Base-by-base conservation (phyloP, 1,140 invertebrate species). In the Physella acuta region DNA sequence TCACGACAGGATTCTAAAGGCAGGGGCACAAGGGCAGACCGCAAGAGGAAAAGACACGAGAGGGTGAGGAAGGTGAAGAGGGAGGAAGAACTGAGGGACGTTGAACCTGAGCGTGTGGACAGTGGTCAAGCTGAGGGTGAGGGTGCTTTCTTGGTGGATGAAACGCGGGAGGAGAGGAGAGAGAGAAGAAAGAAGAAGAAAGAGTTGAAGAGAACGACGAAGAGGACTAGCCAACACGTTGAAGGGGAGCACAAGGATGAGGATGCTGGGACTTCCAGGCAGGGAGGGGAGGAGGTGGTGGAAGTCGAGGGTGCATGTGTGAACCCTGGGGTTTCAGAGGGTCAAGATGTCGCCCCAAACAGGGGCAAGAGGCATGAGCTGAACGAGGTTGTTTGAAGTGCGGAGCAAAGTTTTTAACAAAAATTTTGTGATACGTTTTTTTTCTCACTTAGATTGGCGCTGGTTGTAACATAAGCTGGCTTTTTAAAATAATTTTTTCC, bases 141-240 rank as follows among this genome's bases (percentile, higher is more conserved):
- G 44, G 39, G 20, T 17, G 63, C 66, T 30, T 11, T 14, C n/a
- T 17, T 4, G n/a, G 31, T 51, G 8, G 16, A 37, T 51, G 30
- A 64, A 14, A 52, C 58, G 26, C 34, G 36, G 17, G 31, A 28
- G 11, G 62, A 24, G 30, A 26, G 52, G 14, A 33, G 31, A 8
- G 59, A 60, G 37, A 58, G 60, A 44, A 72, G 26, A 31, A 56
- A 59, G 65, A 56, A 37, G 56, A 49, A 37, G 17, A 70, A 64
- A 44, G 59, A 30, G 8, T 55, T 59, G 39, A 56, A 65, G 30
- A 64, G 39, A 37, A 49, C 55, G n/a, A 63, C 26, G 24, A 62
- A 31, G 1, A 33, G 31, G 31, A 14, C 20, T 4, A 53, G 2
- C 30, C 1, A 30, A 2, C 2, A 51, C 8, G 20, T 4, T 20